Base-by-base conservation (phyloP, 2,888 invertebrate species). In the Zhuqinia jingwanae region DNA sequence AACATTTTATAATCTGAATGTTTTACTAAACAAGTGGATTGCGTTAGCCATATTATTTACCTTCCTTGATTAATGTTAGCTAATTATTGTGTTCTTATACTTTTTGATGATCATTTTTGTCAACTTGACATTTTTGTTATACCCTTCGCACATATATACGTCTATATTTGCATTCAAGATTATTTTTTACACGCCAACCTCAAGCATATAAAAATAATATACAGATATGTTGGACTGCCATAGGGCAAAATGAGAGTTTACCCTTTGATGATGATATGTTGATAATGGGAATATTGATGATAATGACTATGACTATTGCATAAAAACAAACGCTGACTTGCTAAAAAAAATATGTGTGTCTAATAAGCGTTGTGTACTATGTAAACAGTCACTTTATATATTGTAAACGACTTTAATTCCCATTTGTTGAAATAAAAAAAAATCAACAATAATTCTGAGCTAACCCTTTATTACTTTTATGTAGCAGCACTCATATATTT, bases 61-160 rank as follows among this genome's bases (percentile, higher is more conserved):
- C 13, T 22, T 20, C 20, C 53, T 56, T 80, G 80, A 80, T 80
- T 80, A 80, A 70, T 80, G 80, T 70, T 27, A 80, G 70, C 70
- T 80, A 80, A 70, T 70, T 80, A 80, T 78, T 68, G 20, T 22
- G 68, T 17, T 45, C 68, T 45, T 68, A 36, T 36, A 68, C 68
- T n/a, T n/a, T 68, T 68, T 42, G 68, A 42, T 70, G 56, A 63
- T 80, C 56, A 80, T 68, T 80, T 79, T 68, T 68, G 68, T 47
- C 78, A 58, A 76, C 20, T 47, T 70, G 70, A 70, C 70, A 80
- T 80, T 68, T 80, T 70, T 58, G n/a, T 13, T 17, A 22, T 45
- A 45, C 45, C 45, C 20, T 45, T 68, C 20, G 10, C 15, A 68
- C 36, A 36, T 6, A 36, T 36, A 6, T 36, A 8, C 36, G n/a